These are phyloP conservation scores for Pristionchus pacificus DNA, from an alignment of 1,140 invertebrate genomes.

Conservation along the genomic window DNA sequence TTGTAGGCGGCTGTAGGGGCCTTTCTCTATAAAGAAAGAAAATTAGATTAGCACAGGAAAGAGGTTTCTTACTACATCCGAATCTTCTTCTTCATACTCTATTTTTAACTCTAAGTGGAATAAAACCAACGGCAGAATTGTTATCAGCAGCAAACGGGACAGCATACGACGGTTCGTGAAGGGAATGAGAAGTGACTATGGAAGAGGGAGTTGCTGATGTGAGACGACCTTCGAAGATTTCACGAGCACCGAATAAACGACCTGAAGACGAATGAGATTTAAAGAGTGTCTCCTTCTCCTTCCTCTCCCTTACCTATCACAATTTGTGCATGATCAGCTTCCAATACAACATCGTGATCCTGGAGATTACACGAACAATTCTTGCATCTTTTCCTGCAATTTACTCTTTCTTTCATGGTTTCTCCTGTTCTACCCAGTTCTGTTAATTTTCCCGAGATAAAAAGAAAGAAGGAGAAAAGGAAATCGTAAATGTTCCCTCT, in stretches of 20 bases:
- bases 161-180: slow-evolving; percentile 3
- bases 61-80: too few species aligned
- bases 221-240: slow-evolving; percentile 24
- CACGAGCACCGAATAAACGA: slow-evolving; percentile 26
- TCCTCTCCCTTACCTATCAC: slow-evolving; percentile 24
- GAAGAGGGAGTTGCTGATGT: slow-evolving; percentile 1
- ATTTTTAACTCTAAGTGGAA: too few species aligned
- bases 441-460: too few species aligned
- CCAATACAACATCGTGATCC: slow-evolving; percentile 32
- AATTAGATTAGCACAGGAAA: too few species aligned
- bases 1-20: too few species aligned
- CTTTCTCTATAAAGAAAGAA: too few species aligned
- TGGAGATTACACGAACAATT: slow-evolving; percentile 30
- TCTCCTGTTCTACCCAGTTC: too few species aligned
- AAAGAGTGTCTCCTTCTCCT: too few species aligned
- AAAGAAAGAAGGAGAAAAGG: too few species aligned
- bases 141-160: too few species aligned
- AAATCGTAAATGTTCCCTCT: not conserved
- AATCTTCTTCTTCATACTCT: too few species aligned
- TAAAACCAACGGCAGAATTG: too few species aligned
- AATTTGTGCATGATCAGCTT: slow-evolving; percentile 28
- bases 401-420: not conserved
- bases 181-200: not conserved
- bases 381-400: slow-evolving; percentile 25
- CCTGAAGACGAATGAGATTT: slow-evolving; percentile 1